Evolutionary conservation across 2,113 vertebrate species (phyloP), one percentile per base, ranked within the genome.

Genomic region (Passerina amoena): DNA sequence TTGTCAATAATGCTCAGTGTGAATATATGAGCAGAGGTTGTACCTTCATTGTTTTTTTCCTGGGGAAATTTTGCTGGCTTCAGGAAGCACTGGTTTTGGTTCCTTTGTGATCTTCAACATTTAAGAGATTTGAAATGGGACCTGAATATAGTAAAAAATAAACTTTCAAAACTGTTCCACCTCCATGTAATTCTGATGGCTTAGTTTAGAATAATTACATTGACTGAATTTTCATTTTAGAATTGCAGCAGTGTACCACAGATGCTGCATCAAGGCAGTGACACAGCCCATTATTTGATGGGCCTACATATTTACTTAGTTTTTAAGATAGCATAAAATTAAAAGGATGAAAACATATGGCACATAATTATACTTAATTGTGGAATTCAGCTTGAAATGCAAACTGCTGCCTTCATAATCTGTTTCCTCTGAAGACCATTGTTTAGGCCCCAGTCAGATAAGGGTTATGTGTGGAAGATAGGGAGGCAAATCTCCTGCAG

Each of bases 351-450:
- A 94, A 94, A 35, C 71, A 72, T 80, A 69, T 63, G 76, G 64
- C 38, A 22, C 4, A 9, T 81, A 88, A 92, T 82, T 80, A 50
- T 45, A 73, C n/a, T 92, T 73, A 88, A 94, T 86, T 86, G 59
- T 75, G 48, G 76, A 94, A 86, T 93, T 92, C 54, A 90, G 54
- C 82, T 78, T 90, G 76, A 92, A 90, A 73, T 83, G 56, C 59
- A 77, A 80, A 86, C 63, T 47, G 54, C 68, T 6, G 10, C 33
- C 16, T 73, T 73, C 54, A 63, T 77, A 66, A 69, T 33, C n/a
- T 2, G 0, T 63, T 75, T 83, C 10, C 30, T 86, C 75, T 31
- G 37, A 70, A 83, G 71, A 27, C 27, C 47, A n/a, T 54, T 90
- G 77, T 50, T 75, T 54, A 82, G 45, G 22, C 9, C 28, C 12